Conservation (phyloP, 2,797 vertebrate species). For the Tamandua tetradactyla region DNA sequence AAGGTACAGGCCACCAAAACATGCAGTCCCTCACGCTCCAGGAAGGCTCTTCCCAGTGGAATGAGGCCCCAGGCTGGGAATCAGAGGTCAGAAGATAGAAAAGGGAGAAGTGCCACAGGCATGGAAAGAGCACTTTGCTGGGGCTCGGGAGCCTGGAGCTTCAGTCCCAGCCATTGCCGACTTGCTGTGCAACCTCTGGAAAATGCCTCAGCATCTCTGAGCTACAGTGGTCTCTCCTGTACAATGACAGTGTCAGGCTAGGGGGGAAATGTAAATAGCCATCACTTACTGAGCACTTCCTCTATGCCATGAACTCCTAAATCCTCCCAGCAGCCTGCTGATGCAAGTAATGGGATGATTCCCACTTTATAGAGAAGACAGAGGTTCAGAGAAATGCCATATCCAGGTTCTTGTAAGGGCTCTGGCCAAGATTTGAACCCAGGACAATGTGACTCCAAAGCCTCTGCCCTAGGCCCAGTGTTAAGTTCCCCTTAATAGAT, state of each 20-base stretch:
- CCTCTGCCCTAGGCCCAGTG: not conserved
- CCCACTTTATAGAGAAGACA: not conserved
- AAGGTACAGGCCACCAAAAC: not conserved
- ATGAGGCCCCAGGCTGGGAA: not conserved
- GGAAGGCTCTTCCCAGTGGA: too few species aligned
- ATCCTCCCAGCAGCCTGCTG: not conserved
- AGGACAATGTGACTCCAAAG: not conserved
- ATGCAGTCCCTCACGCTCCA: not conserved
- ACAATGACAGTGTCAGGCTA: not conserved
- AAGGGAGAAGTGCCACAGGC: not conserved
- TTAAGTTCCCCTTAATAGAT: not conserved
- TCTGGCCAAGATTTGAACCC: not conserved
- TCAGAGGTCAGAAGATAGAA: not conserved
- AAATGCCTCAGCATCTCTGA: not conserved
- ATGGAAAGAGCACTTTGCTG: too few species aligned
- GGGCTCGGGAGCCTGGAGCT: not conserved
- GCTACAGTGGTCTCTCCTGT: not conserved
- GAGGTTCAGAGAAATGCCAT: not conserved
- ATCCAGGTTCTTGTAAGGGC: fast-evolving
- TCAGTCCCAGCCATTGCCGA: not conserved
- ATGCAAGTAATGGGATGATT: not conserved
- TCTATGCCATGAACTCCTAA: not conserved
- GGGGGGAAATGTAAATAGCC: fast-evolving
- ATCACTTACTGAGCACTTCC: not conserved
- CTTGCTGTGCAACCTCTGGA: not conserved